A percentile compares a stretch with the other conserved stretches of the same genome.
phyloP scores from a whole-genome alignment of 2,888 invertebrate genomes.

The Dynastes hyllus region DNA sequence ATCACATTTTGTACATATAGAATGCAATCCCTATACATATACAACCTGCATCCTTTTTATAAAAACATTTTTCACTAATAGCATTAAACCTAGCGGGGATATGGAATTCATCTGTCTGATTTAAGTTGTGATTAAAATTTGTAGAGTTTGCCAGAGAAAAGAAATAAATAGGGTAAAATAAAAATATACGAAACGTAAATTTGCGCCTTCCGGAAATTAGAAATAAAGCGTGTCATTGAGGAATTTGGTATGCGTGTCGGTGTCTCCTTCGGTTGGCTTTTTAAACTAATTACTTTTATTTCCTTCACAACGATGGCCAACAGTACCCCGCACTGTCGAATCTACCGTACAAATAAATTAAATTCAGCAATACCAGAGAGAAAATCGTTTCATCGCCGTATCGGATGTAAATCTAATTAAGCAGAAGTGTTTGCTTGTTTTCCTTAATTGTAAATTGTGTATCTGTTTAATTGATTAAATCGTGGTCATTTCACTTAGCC shows the following conservation, averaged over 20 bases:
- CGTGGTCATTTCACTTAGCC: background rate
- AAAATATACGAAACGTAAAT: background rate
- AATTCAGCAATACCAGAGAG: slow-evolving; percentile 10
- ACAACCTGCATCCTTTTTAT: no score
- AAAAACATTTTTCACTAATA: no score
- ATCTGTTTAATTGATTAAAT: slow-evolving; percentile 18
- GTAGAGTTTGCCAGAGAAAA: background rate
- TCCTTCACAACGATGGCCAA: background rate
- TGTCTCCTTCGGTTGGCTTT: background rate
- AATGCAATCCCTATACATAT: no score
- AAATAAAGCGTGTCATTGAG: background rate
- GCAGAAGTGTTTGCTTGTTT: slow-evolving; percentile 34
- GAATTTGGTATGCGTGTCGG: background rate
- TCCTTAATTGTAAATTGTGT: slow-evolving; percentile 26
- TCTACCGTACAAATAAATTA: slow-evolving; percentile 29
- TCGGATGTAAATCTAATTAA: slow-evolving; percentile 41
- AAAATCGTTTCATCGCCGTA: slow-evolving; percentile 6
- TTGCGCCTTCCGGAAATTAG: background rate
- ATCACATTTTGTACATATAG: no score
- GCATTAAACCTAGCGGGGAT: background rate
- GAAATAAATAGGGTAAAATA: background rate
- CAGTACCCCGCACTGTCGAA: background rate
- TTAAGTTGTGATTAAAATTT: background rate
- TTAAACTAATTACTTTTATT: slow-evolving; percentile 35
- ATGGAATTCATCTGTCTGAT: background rate